Evolutionary conservation across 1,140 invertebrate genomes (phyloP).

Genomic region (Rhynchophorus ferrugineus): DNA sequence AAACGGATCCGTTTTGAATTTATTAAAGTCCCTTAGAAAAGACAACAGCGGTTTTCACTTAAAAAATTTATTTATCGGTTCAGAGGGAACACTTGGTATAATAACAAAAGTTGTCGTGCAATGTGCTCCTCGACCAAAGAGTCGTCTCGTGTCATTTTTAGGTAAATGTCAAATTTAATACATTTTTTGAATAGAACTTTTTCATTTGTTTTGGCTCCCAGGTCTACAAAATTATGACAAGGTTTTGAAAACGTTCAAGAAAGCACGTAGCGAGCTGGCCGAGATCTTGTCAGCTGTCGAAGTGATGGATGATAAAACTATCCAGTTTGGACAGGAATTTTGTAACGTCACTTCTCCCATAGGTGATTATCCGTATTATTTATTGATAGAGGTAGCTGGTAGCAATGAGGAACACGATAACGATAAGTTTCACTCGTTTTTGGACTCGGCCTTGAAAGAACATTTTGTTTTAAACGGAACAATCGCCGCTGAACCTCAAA

Average conservation of each 20-base stretch:
- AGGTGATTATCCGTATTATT: slow-evolving; percentile 72
- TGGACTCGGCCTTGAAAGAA: slow-evolving; percentile 63
- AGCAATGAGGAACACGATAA: slow-evolving; percentile 75
- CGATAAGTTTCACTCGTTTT: slow-evolving; percentile 74
- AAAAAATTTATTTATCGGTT: slow-evolving; percentile 95
- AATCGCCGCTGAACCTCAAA: slow-evolving; percentile 65
- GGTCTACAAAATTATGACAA: slow-evolving; percentile 67
- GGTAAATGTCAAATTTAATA: slow-evolving; percentile 69
- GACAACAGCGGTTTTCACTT: slow-evolving; percentile 97
- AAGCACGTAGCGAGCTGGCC: slow-evolving; percentile 64
- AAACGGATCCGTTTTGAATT: slow-evolving; percentile 79
- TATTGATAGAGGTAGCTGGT: slow-evolving; percentile 84
- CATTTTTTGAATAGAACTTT: slow-evolving; percentile 6
- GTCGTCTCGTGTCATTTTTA: slow-evolving; percentile 77
- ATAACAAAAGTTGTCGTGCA: slow-evolving; percentile 88
- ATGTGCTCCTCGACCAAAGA: slow-evolving; percentile 72
- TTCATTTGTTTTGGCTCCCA: slow-evolving; percentile 34
- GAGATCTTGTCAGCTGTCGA: slow-evolving; percentile 93
- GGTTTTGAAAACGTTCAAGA: slow-evolving; percentile 66
- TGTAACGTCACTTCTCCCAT: slow-evolving; percentile 54
- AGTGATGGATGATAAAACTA: slow-evolving; percentile 69
- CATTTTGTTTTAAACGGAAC: slow-evolving; percentile 76
- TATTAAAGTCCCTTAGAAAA: slow-evolving; percentile 80
- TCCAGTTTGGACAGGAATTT: slow-evolving; percentile 54
- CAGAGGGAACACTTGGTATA: slow-evolving; percentile 92